phyloP scores from a whole-genome alignment of 2,113 vertebrate species.

The Lepus timidus region DNA sequence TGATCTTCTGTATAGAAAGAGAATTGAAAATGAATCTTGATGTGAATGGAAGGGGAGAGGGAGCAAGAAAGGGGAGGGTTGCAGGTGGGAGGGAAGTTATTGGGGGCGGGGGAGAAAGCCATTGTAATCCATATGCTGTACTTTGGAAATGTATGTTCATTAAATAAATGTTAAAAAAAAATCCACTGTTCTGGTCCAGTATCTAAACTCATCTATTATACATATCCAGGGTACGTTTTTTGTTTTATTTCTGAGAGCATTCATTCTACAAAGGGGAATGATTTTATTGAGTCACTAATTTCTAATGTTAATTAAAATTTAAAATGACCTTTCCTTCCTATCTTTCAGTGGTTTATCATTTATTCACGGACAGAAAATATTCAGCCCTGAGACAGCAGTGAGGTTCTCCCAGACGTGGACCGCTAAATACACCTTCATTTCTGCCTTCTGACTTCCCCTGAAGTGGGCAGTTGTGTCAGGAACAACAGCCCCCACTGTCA shows the following conservation, averaged over 20 bases:
- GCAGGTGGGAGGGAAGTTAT: no score
- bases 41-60: no score
- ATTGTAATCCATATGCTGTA: no score
- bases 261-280: not conserved
- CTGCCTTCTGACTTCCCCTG: not conserved
- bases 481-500: not conserved
- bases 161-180: no score
- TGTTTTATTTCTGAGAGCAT: not conserved
- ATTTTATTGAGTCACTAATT: not conserved
- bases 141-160: no score
- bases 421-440: not conserved
- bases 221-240: not conserved
- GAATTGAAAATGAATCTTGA: no score
- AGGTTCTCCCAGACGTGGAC: not conserved
- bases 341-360: not conserved
- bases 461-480: not conserved
- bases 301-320: constrained; percentile 13
- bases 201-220: not conserved
- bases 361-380: not conserved
- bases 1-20: no score
- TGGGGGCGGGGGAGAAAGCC: no score
- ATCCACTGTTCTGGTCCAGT: not conserved
- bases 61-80: no score
- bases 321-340: not conserved
- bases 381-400: not conserved